Evolutionary conservation across 2,888 invertebrate genomes (phyloP).

Genomic region (Meghimatium bilineatum): DNA sequence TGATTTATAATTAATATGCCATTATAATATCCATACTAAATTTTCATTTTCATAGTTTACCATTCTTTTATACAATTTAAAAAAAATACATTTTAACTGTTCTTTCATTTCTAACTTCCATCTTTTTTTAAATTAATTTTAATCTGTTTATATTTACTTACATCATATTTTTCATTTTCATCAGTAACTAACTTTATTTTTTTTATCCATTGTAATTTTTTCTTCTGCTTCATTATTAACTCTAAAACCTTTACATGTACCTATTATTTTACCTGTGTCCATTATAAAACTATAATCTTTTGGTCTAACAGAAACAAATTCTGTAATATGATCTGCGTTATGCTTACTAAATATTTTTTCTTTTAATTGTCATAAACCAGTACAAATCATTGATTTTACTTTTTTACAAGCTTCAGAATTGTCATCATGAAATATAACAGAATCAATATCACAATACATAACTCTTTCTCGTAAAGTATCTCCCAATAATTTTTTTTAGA

Average conservation of each 20-base stretch:
- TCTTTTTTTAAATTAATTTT: neutral
- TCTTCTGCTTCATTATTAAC: no score
- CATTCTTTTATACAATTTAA: neutral
- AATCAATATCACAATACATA: neutral
- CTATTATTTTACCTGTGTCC: no score
- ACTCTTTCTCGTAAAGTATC: conserved; percentile 8
- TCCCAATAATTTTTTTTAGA: neutral
- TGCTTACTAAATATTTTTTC: neutral
- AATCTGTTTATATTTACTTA: neutral
- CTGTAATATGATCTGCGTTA: no score
- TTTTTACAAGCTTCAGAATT: conserved; percentile 6
- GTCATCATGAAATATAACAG: neutral
- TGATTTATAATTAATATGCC: neutral
- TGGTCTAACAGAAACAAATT: no score
- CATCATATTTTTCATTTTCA: neutral
- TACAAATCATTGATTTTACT: neutral
- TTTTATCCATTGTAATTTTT: no score
- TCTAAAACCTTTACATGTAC: no score
- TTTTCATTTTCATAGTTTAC: no score
- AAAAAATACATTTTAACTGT: neutral
- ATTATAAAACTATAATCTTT: no score
- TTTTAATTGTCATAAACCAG: neutral
- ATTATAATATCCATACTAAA: neutral
- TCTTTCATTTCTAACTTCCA: neutral
- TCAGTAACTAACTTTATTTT: no score